These are phyloP conservation scores for Hoplodrina blanda DNA, from an alignment of 2,888 invertebrate species.

Conservation along the genomic window DNA sequence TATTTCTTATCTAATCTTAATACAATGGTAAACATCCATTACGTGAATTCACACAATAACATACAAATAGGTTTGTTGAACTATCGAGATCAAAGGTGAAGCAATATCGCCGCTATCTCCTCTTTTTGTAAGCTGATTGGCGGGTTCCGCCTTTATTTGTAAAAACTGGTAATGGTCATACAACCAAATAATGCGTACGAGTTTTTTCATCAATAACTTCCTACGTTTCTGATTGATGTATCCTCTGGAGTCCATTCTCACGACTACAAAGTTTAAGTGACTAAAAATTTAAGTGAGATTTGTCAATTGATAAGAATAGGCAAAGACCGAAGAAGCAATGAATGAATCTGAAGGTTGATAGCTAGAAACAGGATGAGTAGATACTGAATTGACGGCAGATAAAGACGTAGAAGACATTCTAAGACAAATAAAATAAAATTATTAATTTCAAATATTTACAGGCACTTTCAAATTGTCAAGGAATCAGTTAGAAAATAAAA, in stretches of 20 bases:
- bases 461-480: no score
- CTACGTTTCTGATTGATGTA: conserved; percentile 8
- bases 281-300: not conserved
- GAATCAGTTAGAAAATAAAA: no score
- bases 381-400: not conserved
- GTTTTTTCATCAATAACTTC: conserved; percentile 32
- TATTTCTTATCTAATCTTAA: conserved; percentile 49
- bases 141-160: conserved; percentile 21
- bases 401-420: not conserved
- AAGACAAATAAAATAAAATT: not conserved
- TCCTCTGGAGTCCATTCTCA: conserved; percentile 11
- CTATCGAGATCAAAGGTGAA: conserved; percentile 15
- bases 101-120: conserved; percentile 5
- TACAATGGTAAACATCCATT: conserved; percentile 26
- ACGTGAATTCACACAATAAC: conserved; percentile 14
- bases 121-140: conserved; percentile 25
- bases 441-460: no score
- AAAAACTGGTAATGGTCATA: conserved; percentile 17
- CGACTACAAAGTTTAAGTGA: not conserved
- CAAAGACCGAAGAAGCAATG: not conserved
- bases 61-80: conserved; percentile 42
- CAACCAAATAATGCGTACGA: conserved; percentile 8
- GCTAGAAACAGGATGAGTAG: not conserved
- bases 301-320: not conserved
- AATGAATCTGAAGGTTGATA: not conserved